Evolutionary conservation across 2,797 vertebrate species (phyloP), one percentile per base, ranked within the genome.

Genomic region (Triplophysa yarkandensis): DNA sequence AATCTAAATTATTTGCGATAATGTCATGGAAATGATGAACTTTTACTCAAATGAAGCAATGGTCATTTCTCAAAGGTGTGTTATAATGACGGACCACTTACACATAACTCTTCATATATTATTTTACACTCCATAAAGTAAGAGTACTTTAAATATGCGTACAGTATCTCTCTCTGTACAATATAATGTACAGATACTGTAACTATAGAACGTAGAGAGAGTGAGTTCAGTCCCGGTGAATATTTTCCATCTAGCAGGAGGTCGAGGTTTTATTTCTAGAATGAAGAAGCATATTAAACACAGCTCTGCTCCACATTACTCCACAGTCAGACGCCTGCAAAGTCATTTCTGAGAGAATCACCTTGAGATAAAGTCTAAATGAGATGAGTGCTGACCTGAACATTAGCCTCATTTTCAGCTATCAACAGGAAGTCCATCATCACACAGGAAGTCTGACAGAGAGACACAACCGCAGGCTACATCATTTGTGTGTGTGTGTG

Each of bases 361-460:
- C 71, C 34, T 55, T 55, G 60, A 54, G 17, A 23, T 11, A 10
- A 43, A 30, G 60, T 54, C 17, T 73, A 43, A 73, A 64, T 32
- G 58, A 46, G 67, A 52, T 4, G 1, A 52, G n/a, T 39, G 36
- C 52, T 69, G 67, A 70, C 41, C 41, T 46, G 19, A 60, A 8
- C 52, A 57, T 69, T 58, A 63, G 46, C 44, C 28, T 71, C 58
- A 41, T 41, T 52, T 36, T 50, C 43, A 17, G 34, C 54, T 21
- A 44, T n/a, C n/a, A 9, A 61, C 28, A 48, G 57, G 58, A 63
- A 62, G 11, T 44, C 19, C 41, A 43, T 2, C 13, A 16, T 13
- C 34, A 36, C 9, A 36, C 34, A 36, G 34, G 36, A 39, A 39
- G 36, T 39, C 36, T 39, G 36, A 9, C 36, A 14, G 11, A 39